Evolutionary conservation across 2,797 vertebrate genomes (phyloP).

Genomic region (Cuculus canorus): DNA sequence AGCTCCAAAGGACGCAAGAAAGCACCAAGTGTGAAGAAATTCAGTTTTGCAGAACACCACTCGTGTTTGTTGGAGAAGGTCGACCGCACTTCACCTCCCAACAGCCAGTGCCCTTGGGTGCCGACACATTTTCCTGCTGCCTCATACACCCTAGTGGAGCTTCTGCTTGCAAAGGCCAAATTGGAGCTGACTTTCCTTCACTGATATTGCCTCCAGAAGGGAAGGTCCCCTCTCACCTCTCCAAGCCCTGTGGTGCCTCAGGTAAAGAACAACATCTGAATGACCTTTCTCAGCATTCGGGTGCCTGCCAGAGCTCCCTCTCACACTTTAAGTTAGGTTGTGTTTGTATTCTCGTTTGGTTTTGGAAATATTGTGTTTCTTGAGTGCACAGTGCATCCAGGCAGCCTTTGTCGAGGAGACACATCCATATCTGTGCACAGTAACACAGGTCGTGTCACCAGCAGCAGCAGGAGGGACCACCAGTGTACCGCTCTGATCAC

Average conservation of each 20-base stretch:
- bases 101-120: background rate
- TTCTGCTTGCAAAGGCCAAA: background rate
- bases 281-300: background rate
- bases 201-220: background rate
- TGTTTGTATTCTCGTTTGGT: background rate
- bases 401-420: background rate
- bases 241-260: fast-evolving
- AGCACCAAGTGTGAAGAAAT: background rate
- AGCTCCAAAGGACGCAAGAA: background rate
- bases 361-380: background rate
- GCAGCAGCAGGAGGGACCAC: background rate
- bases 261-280: background rate
- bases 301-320: background rate
- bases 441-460: background rate
- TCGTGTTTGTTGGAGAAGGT: background rate
- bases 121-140: fast-evolving
- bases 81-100: background rate
- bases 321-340: background rate
- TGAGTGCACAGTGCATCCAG: fast-evolving
- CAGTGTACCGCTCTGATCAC: fast-evolving
- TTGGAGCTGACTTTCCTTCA: background rate
- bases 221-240: background rate
- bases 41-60: background rate
- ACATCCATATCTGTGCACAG: fast-evolving
- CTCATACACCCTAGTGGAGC: fast-evolving